Base-by-base conservation (phyloP, 2,113 vertebrate genomes). In the Tachysurus fulvidraco region DNA sequence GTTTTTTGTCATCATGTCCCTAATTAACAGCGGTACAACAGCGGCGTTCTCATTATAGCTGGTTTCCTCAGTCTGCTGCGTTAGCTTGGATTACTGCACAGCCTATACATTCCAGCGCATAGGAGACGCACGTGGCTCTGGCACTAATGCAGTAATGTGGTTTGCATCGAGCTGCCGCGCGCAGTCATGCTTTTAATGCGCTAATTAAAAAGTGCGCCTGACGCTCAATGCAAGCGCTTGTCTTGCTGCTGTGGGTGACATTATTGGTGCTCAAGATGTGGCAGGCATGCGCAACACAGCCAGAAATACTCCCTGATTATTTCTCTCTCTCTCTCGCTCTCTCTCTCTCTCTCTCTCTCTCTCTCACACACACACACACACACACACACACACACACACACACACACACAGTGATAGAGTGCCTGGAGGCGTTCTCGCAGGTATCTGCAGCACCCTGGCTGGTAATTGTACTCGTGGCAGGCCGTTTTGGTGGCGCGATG, bases 391-490 rank as follows among this genome's bases (percentile, higher is more conserved):
- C 79, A 85, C 80, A 55, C 64, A 69, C 88, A 67, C 86, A 78
- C 77, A 87, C 86, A 81, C 67, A 81, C 81, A 50, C 60, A 36
- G 28, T 59, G 28, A 36, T 80, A 36, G 0, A 14, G 57, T 91
- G 87, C 89, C 93, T 88, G 3, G 83, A 88, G 93, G 92, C 86
- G 76, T 78, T 91, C 91, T 93, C 76, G 87, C 87, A 91, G 92
- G 92, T 91, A 93, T 89, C 89, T 87, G 62, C 83, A 77, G 89
- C 91, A 88, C 83, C 78, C 83, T 89, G 90, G 90, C 89, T 88
- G 90, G 91, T 93, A 94, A 95, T 95, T 94, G 92, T 93, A 90
- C 91, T 90, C 87, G 81, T 92, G 90, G 91, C 91, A 93, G 89
- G 91, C 87, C 91, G 88, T 90, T 87, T 91, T 88, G 87, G 88